Conservation (phyloP, 2,888 invertebrate genomes). For the Cryptocheilus praepositus region DNA sequence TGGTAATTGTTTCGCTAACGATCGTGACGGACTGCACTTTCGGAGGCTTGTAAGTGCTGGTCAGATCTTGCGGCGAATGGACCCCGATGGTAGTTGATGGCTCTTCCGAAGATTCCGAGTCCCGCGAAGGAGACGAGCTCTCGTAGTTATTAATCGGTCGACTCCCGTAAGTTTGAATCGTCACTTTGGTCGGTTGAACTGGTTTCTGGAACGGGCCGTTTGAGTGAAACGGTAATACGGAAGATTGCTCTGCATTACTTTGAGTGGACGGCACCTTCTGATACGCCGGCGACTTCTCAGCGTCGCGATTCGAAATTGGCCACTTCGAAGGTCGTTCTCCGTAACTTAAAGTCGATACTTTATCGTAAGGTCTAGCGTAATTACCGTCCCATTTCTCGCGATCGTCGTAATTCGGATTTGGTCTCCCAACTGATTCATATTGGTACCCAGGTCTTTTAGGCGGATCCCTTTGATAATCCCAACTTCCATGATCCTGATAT, state of each 20-base stretch:
- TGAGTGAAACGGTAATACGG: no score
- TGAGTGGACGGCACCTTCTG: neutral
- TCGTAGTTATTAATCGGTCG: neutral
- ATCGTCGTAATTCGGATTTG: no score
- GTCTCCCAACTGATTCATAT: no score
- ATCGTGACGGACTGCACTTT: slow-evolving; percentile 46
- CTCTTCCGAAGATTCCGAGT: slow-evolving; percentile 3
- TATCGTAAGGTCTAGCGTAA: no score
- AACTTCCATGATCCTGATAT: neutral
- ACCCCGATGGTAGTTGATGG: neutral
- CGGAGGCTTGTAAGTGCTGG: slow-evolving; percentile 27
- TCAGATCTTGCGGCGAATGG: neutral
- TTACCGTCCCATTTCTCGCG: no score
- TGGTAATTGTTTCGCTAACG: slow-evolving; percentile 34
- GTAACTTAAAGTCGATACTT: no score
- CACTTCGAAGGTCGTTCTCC: no score
- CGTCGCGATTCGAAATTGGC: neutral
- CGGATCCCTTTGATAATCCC: slow-evolving; percentile 21
- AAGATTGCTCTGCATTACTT: neutral
- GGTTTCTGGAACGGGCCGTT: neutral
- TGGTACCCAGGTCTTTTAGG: neutral
- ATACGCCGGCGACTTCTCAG: neutral
- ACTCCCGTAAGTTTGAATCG: slow-evolving; percentile 10
- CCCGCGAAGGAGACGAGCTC: no score
- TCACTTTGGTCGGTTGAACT: neutral